phyloP scores from a whole-genome alignment of 2,888 invertebrate species.

The Drosophila cognata region DNA sequence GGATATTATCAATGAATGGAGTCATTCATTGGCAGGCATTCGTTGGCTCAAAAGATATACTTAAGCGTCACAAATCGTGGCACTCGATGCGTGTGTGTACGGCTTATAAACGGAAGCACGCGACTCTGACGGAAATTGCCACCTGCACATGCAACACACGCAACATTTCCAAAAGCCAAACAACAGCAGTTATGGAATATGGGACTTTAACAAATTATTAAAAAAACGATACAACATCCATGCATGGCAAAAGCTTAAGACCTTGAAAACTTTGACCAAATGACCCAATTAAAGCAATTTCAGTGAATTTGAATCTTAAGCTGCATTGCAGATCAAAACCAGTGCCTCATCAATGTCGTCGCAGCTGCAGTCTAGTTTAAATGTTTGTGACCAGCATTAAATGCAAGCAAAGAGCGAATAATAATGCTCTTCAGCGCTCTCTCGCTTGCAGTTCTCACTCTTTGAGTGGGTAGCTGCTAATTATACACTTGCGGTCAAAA shows the following conservation, averaged over 20 bases:
- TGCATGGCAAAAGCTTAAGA: slow-evolving; percentile 66
- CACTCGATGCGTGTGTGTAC: slow-evolving; percentile 47
- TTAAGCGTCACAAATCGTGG: slow-evolving; percentile 61
- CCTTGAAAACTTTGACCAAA: slow-evolving; percentile 77
- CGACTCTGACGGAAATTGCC: slow-evolving; percentile 72
- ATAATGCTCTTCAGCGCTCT: not conserved
- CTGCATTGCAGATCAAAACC: slow-evolving; percentile 43
- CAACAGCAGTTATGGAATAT: slow-evolving; percentile 29
- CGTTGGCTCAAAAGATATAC: slow-evolving; percentile 57
- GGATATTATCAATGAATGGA: slow-evolving; percentile 67
- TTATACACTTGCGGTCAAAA: not conserved
- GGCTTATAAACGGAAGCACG: slow-evolving; percentile 70
- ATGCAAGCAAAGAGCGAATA: slow-evolving; percentile 12
- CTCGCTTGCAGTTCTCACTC: slow-evolving; percentile 2
- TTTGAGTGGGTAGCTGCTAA: not conserved
- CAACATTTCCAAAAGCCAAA: slow-evolving; percentile 26
- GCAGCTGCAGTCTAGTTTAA: slow-evolving; percentile 1
- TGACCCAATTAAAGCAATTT: slow-evolving; percentile 63
- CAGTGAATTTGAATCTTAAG: slow-evolving; percentile 63
- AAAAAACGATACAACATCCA: slow-evolving; percentile 50
- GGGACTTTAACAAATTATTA: slow-evolving; percentile 63
- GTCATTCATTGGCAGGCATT: slow-evolving; percentile 41
- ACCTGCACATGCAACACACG: slow-evolving; percentile 70
- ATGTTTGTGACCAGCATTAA: not conserved
- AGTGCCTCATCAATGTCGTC: slow-evolving; percentile 29